A percentile compares a stretch with the other conserved stretches of the same genome.
phyloP scores from a whole-genome alignment of 2,797 vertebrate species.

The Hapalemur alaotrensis region DNA sequence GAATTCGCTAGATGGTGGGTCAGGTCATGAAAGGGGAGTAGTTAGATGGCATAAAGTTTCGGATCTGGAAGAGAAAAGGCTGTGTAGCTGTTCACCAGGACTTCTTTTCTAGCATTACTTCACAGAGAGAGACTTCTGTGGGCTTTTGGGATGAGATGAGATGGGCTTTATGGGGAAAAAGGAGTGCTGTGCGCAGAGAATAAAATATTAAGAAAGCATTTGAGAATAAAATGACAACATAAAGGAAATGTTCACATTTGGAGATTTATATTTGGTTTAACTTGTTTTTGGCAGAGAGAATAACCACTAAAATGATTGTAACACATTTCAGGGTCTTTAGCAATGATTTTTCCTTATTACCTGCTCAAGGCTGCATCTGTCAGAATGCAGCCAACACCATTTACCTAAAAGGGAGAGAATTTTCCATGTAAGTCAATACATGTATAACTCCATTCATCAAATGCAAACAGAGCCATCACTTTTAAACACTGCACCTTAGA shows the following conservation, averaged over 20 bases:
- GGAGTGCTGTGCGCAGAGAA: not conserved
- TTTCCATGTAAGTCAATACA: not conserved
- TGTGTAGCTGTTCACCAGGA: not conserved
- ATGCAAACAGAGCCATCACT: not conserved
- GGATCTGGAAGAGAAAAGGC: not conserved
- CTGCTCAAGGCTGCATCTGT: not conserved
- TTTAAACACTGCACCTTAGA: not conserved
- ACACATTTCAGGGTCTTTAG: conserved; percentile 1
- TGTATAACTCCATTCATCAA: not conserved
- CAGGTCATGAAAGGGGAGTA: not conserved
- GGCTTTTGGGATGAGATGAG: not conserved
- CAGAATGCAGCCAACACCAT: not conserved
- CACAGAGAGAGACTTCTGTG: not conserved
- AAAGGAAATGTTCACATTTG: conserved; percentile 5
- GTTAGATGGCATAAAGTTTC: not conserved
- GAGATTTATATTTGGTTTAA: conserved; percentile 50
- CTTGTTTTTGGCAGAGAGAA: conserved; percentile 20
- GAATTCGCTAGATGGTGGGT: not conserved
- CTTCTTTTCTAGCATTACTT: not conserved
- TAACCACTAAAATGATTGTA: not conserved
- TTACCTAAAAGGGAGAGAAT: conserved; percentile 31
- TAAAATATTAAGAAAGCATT: not conserved
- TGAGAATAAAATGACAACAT: not conserved
- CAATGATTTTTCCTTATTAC: conserved; percentile 32
- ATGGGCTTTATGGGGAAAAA: not conserved